phyloP scores from a whole-genome alignment of 1,140 invertebrate species.

The Bombus huntii region DNA sequence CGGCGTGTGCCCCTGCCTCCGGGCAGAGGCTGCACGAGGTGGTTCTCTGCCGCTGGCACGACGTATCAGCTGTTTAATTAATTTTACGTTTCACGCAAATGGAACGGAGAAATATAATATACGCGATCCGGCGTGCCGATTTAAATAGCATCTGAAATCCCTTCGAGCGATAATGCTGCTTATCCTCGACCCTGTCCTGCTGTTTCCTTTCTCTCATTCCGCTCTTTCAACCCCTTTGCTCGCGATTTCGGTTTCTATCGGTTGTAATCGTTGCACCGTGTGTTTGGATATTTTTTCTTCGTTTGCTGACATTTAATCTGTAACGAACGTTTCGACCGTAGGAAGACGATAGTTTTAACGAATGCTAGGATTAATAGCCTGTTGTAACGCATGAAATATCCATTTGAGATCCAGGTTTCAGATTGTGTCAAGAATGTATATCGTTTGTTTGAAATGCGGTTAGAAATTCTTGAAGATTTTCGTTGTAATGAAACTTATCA shows the following conservation, averaged over 20 bases:
- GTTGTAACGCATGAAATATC: too few species aligned
- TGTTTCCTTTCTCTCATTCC: conserved; percentile 14
- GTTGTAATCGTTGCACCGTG: neutral
- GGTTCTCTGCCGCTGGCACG: conserved; percentile 30
- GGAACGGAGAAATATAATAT: conserved; percentile 75
- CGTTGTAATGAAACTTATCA: too few species aligned
- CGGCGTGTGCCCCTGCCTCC: conserved; percentile 36
- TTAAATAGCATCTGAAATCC: conserved; percentile 50
- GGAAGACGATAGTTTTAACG: too few species aligned
- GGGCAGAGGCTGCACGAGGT: conserved; percentile 21
- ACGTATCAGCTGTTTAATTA: conserved; percentile 76
- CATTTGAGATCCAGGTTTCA: too few species aligned
- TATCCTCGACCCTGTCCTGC: neutral
- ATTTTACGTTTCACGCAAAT: conserved; percentile 73
- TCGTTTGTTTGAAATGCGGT: too few species aligned
- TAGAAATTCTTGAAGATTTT: too few species aligned
- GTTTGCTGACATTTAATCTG: neutral
- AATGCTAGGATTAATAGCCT: too few species aligned
- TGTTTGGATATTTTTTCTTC: too few species aligned
- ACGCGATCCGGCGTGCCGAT: conserved; percentile 60
- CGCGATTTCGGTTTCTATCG: neutral
- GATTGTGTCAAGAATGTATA: too few species aligned
- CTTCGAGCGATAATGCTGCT: conserved; percentile 21
- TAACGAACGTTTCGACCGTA: too few species aligned
- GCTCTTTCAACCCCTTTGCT: neutral